Evolutionary conservation across 2,113 vertebrate species (phyloP).

Genomic region (Melanocharis versteri): DNA sequence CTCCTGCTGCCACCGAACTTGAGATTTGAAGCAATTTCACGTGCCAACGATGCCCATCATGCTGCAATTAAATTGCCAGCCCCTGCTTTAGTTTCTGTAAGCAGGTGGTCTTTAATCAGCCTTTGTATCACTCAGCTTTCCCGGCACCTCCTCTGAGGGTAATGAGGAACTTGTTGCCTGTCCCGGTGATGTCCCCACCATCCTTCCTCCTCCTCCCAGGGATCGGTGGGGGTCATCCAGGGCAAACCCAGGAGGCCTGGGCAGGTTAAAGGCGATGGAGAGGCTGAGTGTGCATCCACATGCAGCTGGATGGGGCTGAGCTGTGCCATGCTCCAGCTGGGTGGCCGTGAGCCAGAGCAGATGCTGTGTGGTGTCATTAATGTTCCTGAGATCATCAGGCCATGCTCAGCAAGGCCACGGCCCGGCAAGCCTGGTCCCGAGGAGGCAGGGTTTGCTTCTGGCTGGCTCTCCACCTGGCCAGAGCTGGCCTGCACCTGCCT

Average conservation of each 20-base stretch:
- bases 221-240: background rate
- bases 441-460: background rate
- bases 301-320: background rate
- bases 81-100: background rate
- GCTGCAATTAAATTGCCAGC: slow-evolving; percentile 41
- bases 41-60: background rate
- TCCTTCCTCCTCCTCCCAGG: background rate
- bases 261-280: background rate
- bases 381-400: background rate
- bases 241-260: background rate
- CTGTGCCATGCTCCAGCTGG: background rate
- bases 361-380: rapidly evolving
- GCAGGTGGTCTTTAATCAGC: slow-evolving; percentile 43
- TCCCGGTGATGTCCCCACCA: background rate
- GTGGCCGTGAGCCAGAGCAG: background rate
- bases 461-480: background rate
- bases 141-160: rapidly evolving
- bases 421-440: rapidly evolving
- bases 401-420: background rate
- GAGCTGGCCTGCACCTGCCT: background rate
- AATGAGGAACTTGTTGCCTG: background rate
- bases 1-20: background rate
- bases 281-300: rapidly evolving
- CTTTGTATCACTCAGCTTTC: background rate
- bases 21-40: slow-evolving; percentile 37